Evolutionary conservation across 2,797 vertebrate species (phyloP), one percentile per base, ranked within the genome.

Genomic region (Champsocephalus gunnari): DNA sequence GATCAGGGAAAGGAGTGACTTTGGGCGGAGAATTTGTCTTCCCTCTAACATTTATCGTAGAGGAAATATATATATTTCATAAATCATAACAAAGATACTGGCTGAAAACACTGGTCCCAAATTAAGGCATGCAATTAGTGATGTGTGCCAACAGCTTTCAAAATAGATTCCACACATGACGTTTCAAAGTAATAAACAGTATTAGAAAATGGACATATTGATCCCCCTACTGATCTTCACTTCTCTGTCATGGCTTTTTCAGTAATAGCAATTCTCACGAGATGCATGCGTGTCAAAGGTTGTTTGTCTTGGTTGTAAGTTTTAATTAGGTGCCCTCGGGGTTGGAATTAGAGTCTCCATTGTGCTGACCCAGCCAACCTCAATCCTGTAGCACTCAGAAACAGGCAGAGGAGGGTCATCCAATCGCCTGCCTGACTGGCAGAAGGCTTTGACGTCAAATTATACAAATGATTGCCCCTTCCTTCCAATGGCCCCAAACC

Each of bases 311-410:
- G 78, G 84, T 84, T 88, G 79, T 86, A 90, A 79, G 81, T 89
- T 91, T 92, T 93, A 93, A 93, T 92, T 91, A 90, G 84, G 88
- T 87, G 89, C 82, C 87, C 88, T 82, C 73, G 66, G 85, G 89
- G 81, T 84, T 85, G 85, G 88, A 86, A 90, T 91, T 81, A 81
- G 77, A 90, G 81, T 85, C 81, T 90, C 84, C 28, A 77, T 88
- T 92, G 85, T 89, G 82, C 82, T 90, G 91, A 91, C 88, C 89
- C 74, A 80, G 84, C 80, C 87, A 88, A 92, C 86, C 87, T 83
- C 87, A 92, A 92, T 92, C 83, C 89, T 88, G 88, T 85, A 89
- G 88, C 88, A 82, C 80, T 88, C 85, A 79, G 81, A 88, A 82
- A 87, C 17, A 11, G 89, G 69, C 82, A 90, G 79, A 69, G 73